Conservation (phyloP, 2,888 invertebrate species). For the Yponomeuta evonymella region DNA sequence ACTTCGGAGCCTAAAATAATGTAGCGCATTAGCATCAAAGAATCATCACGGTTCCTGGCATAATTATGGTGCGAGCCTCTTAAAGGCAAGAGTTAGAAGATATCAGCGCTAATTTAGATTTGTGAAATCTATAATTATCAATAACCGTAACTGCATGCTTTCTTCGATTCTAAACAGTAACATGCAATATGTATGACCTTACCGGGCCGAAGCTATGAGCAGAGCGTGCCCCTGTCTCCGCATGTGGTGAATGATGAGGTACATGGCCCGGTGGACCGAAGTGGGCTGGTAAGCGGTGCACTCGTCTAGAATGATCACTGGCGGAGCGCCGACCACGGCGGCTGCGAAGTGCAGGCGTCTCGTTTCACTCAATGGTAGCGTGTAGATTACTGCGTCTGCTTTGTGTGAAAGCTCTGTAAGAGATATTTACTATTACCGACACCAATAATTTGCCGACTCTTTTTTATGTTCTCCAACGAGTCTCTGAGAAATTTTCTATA, state of each 20-base stretch:
- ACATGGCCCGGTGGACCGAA: slow-evolving; percentile 50
- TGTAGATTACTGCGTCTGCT: background rate
- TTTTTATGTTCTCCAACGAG: no score
- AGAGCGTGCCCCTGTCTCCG: slow-evolving; percentile 51
- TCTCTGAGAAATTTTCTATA: no score
- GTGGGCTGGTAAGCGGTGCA: slow-evolving; percentile 51
- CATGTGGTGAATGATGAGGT: slow-evolving; percentile 45
- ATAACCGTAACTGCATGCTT: background rate
- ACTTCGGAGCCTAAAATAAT: no score
- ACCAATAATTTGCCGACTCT: no score
- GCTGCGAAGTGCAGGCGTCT: slow-evolving; percentile 48
- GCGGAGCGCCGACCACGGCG: slow-evolving; percentile 54
- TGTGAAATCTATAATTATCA: background rate
- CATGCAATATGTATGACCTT: background rate
- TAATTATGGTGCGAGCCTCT: no score
- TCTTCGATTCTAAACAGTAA: background rate
- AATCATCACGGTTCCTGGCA: no score
- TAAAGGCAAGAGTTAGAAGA: no score
- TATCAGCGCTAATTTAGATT: no score
- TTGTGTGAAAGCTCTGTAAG: slow-evolving; percentile 29
- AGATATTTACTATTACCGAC: background rate
- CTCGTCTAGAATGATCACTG: slow-evolving; percentile 53
- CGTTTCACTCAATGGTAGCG: slow-evolving; percentile 25
- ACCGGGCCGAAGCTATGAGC: slow-evolving; percentile 48
- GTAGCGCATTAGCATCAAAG: no score